Evolutionary conservation across 2,888 invertebrate genomes (phyloP).

Genomic region (Vannuccia rotundouncinata): DNA sequence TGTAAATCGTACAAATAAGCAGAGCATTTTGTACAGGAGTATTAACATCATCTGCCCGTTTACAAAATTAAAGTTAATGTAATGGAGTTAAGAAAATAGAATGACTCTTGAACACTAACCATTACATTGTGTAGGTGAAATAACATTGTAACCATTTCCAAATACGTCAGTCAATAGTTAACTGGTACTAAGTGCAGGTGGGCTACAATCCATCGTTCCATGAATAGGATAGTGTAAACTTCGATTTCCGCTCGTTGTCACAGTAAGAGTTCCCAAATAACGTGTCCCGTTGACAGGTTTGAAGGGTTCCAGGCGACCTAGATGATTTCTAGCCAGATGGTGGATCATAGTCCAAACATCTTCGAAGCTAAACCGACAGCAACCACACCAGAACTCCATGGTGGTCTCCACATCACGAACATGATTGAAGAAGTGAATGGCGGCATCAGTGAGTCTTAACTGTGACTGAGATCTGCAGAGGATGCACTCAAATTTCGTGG

Average conservation of each 20-base stretch:
- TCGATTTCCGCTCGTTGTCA: background rate
- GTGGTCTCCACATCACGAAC: background rate
- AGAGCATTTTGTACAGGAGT: no score
- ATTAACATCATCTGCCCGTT: no score
- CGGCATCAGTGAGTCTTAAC: background rate
- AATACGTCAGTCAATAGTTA: no score
- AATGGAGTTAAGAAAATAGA: no score
- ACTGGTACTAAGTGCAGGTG: background rate
- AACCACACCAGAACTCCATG: background rate
- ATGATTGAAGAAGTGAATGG: background rate
- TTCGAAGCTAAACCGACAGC: background rate
- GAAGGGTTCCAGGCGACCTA: background rate
- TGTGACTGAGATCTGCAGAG: background rate
- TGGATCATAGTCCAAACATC: background rate
- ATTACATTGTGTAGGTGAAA: no score
- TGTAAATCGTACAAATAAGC: no score
- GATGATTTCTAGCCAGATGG: background rate
- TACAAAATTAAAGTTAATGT: no score
- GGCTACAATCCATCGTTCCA: background rate
- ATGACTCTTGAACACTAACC: no score
- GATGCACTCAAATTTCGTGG: background rate
- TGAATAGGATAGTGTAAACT: background rate
- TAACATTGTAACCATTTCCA: no score
- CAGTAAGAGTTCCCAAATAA: background rate
- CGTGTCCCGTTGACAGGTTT: background rate